Base-by-base conservation (phyloP, 1,140 invertebrate species). In the Plodia interpunctella region DNA sequence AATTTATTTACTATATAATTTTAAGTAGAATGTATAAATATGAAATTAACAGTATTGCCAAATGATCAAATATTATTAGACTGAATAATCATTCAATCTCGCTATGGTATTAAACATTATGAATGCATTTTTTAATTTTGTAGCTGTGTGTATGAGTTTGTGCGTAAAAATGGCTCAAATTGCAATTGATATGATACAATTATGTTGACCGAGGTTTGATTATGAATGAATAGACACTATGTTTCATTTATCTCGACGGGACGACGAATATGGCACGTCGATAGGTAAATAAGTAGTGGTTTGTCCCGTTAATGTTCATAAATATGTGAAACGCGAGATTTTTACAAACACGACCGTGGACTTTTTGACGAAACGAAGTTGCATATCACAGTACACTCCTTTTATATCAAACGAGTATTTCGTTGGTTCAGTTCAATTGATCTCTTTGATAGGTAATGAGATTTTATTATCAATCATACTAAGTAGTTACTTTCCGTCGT, bases 1-100 rank as follows among this genome's bases (percentile, higher is more conserved):
- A 74, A 68, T 81, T 81, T 74, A 76, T 84, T 84, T 74, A 66
- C 51, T 60, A 44, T n/a, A n/a, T 68, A 68, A 25, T 62, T 63
- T 65, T 73, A 72, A 73, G 68, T 76, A 73, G 68, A 65, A 28
- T 69, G 51, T 70, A 32, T 32, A 32, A 70, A 69, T 65, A 63
- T 73, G 65, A 77, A 85, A 68, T 81, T 75, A 65, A 84, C 79
- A 83, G 74, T 86, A 87, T 88, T 88, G 86, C 86, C 86, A 88
- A 88, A 88, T 88, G 77, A 88, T 85, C 80, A 84, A 75, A 77
- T 77, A 68, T 78, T 72, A 78, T 84, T 87, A 88, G 86, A 88
- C 86, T 88, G 86, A 88, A 78, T 49, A 58, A 70, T 72, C 57
- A 70, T 74, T 72, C 71, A 70, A 74, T 70, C 55, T 75, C 62